phyloP scores from a whole-genome alignment of 1,140 invertebrate species.

The Whitmania pigra region DNA sequence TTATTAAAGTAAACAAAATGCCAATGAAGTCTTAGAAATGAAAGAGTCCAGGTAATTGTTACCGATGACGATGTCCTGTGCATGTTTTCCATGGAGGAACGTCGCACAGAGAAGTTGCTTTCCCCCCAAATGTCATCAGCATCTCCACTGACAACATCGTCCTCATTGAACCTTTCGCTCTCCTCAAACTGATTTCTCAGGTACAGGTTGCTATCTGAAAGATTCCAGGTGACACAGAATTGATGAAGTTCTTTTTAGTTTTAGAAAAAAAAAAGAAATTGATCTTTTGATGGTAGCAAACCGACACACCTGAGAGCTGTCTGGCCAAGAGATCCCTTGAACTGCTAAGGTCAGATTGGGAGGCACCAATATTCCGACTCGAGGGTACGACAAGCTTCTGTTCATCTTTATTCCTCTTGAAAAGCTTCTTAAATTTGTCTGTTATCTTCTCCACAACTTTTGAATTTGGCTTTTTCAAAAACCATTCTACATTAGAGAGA shows the following conservation, averaged over 20 bases:
- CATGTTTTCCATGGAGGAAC: too few species aligned
- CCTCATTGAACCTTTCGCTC: background rate
- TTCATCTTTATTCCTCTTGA: conserved; percentile 1
- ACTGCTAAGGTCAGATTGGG: too few species aligned
- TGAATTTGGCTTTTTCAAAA: background rate
- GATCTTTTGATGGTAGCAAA: background rate
- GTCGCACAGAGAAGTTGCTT: background rate
- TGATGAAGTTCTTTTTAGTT: background rate
- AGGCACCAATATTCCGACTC: too few species aligned
- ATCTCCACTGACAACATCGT: background rate
- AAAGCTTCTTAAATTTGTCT: conserved; percentile 4
- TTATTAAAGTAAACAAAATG: background rate
- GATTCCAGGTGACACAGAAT: background rate
- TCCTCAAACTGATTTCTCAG: background rate
- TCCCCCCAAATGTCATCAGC: background rate
- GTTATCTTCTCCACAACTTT: background rate
- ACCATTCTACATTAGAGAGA: background rate
- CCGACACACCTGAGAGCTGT: background rate
- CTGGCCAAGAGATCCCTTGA: background rate
- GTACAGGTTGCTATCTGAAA: background rate
- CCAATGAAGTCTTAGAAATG: too few species aligned
- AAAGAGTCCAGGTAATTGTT: too few species aligned
- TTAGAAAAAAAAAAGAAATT: background rate
- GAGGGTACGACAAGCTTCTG: too few species aligned
- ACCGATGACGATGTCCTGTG: too few species aligned